A percentile compares a stretch with the other conserved stretches of the same genome.
These are phyloP conservation scores for Cistogaster globosa DNA, from an alignment of 2,888 invertebrate species.

Conservation along the genomic window DNA sequence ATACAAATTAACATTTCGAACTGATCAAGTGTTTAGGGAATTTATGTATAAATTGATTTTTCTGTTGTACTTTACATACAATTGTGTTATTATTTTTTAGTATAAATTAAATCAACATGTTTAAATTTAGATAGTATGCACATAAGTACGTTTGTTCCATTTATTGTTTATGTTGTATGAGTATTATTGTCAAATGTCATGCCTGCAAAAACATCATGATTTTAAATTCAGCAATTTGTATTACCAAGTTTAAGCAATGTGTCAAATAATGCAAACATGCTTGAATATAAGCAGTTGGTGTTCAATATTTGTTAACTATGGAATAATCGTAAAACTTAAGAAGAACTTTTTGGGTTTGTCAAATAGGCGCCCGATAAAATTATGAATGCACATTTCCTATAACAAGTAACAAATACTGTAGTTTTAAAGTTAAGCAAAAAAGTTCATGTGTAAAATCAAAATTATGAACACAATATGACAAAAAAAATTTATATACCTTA, in stretches of 20 bases:
- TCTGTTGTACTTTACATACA: neutral
- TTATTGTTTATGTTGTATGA: neutral
- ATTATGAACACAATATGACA: too few relatives aligned
- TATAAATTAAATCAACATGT: neutral
- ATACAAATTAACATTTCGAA: slow-evolving; percentile 32
- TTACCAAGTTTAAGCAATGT: slow-evolving; percentile 48
- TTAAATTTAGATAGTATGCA: neutral
- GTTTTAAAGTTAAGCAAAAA: too few relatives aligned
- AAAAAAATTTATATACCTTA: too few relatives aligned
- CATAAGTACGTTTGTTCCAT: too few relatives aligned
- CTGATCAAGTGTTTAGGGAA: slow-evolving; percentile 51
- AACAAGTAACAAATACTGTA: too few relatives aligned
- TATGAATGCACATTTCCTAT: too few relatives aligned
- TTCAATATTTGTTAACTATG: neutral
- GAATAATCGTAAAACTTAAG: neutral
- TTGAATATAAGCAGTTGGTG: too few relatives aligned
- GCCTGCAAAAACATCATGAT: slow-evolving; percentile 28
- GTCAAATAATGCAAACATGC: neutral
- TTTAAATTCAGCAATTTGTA: slow-evolving; percentile 6
- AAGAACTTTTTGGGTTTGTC: neutral
- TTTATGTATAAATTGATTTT: neutral
- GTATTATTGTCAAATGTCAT: slow-evolving; percentile 34
- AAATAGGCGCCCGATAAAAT: too few relatives aligned
- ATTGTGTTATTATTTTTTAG: too few relatives aligned
- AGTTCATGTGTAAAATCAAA: too few relatives aligned